Evolutionary conservation across 2,797 vertebrate genomes (phyloP).

Genomic region (Rhabdomys pumilio): DNA sequence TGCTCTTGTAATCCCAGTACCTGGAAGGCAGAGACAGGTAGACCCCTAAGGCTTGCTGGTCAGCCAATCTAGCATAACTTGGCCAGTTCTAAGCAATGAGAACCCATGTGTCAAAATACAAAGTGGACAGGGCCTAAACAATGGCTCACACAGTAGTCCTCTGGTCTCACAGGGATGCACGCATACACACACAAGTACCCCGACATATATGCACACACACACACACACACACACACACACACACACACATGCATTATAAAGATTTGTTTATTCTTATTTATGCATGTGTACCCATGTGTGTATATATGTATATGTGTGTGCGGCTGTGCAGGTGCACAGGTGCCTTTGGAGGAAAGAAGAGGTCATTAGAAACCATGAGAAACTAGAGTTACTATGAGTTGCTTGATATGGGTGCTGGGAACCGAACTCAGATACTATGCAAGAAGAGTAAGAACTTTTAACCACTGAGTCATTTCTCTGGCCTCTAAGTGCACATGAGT

Average conservation of each 20-base stretch:
- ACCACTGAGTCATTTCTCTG: background rate
- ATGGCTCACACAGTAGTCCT: background rate
- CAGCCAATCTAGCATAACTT: background rate
- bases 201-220: background rate
- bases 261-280: background rate
- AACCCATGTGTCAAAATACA: background rate
- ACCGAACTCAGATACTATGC: background rate
- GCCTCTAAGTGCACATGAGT: background rate
- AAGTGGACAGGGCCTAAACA: background rate
- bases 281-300: background rate
- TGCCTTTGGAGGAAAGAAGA: background rate
- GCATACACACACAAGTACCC: too few relatives aligned
- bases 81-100: background rate
- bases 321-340: too few relatives aligned
- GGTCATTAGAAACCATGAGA: background rate
- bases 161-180: background rate
- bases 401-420: background rate
- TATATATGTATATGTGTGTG: background rate
- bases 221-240: background rate
- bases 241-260: too few relatives aligned
- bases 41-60: background rate
- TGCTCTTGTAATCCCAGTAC: background rate
- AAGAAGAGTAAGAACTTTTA: background rate
- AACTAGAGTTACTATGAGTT: background rate
- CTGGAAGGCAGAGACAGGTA: background rate